Evolutionary conservation across 2,113 vertebrate genomes (phyloP), one percentile per base, ranked within the genome.

Genomic region (Camelus bactrianus): DNA sequence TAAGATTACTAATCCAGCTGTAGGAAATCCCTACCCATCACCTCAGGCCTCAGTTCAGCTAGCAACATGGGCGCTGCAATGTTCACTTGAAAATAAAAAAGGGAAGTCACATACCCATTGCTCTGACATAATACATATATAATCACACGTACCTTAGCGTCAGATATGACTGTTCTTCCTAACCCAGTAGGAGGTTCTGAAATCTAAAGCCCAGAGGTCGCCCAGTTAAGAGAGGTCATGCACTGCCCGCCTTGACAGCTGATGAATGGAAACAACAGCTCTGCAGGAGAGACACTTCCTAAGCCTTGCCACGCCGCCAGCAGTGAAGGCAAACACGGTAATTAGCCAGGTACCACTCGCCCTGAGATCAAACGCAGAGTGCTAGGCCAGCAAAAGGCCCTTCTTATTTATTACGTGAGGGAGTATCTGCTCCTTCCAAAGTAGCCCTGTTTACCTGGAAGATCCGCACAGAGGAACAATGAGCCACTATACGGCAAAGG

Each of bases 361-460:
- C 54, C 93, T 96, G 52, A 94, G 95, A 97, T 97, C 97, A 97
- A 98, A 97, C 95, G 46, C n/a, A 89, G 90, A 91, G 83, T 93
- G 86, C 85, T 85, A 91, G 70, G 90, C 56, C 91, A 94, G 89
- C 91, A 95, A 87, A 91, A 97, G 73, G 76, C n/a, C 81, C 72
- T 95, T 91, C 88, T 94, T 95, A 96, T 97, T 93, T 91, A 77
- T 86, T 96, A 94, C 56, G 48, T 89, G 96, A 93, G 85, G 28
- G 91, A 93, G 42, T 93, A 94, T 46, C 87, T 97, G 81, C 91
- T 94, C 90, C 82, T 92, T 95, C 93, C 73, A 92, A 95, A 96
- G 65, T 35, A 88, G 54, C 79, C 50, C 70, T 96, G 50, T 91
- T 97, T 95, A 97, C 95, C 92, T 93, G 70, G 94, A 95, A 95